A percentile compares a stretch with the other conserved stretches of the same genome.
Conservation (phyloP, 2,888 invertebrate genomes). For the Notodonta dromedarius region DNA sequence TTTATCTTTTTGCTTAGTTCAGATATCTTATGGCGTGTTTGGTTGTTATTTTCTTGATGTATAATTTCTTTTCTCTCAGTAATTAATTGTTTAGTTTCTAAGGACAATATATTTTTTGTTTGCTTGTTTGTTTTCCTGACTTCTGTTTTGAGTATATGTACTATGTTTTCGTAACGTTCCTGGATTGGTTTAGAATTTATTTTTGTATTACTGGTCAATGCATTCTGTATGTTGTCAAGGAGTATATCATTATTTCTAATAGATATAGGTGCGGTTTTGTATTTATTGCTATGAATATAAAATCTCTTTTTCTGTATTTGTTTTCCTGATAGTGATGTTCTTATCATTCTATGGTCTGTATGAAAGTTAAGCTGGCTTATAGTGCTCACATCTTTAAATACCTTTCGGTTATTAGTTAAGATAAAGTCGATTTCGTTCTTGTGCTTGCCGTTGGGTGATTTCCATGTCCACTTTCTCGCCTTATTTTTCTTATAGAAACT, state of each 20-base stretch:
- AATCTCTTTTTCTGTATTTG: no score
- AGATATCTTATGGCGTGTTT: constrained; percentile 12
- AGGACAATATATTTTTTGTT: constrained; percentile 10
- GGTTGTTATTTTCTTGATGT: constrained; percentile 18
- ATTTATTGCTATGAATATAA: no score
- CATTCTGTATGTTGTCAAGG: no score
- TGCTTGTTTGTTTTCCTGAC: constrained; percentile 13
- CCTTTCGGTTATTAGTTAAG: no score
- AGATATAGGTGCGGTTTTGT: no score
- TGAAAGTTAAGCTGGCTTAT: constrained; percentile 6
- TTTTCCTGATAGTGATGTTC: no score
- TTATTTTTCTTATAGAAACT: no score
- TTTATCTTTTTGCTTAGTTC: constrained; percentile 33
- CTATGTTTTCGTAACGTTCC: no score
- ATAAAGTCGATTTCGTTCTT: no score
- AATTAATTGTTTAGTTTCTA: constrained; percentile 16
- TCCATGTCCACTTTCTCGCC: neutral
- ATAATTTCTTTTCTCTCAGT: constrained; percentile 21
- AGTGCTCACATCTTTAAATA: constrained; percentile 10
- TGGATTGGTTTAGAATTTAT: no score
- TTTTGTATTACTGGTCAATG: no score
- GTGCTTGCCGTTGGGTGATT: neutral
- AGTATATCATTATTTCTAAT: no score
- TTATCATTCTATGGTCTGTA: constrained; percentile 8
- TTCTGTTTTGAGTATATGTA: constrained; percentile 1